Evolutionary conservation across 2,888 invertebrate genomes (phyloP).

Genomic region (Hydropsyche betteni): DNA sequence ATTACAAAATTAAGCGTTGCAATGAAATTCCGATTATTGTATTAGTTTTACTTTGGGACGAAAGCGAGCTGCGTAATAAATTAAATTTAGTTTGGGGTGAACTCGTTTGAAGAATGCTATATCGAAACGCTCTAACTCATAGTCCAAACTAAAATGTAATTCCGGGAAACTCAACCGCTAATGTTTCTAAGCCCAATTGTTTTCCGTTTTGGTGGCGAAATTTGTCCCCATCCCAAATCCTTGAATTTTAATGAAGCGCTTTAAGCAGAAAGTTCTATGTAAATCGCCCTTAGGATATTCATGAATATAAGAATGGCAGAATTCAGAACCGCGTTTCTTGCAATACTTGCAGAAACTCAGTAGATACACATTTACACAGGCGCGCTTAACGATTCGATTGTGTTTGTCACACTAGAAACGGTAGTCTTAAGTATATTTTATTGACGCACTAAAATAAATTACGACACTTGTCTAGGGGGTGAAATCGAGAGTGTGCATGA

Average conservation of each 20-base stretch:
- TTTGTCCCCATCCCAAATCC: conserved; percentile 1
- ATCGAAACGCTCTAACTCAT: too few relatives aligned
- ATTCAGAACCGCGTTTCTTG: background rate
- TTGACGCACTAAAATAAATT: conserved; percentile 40
- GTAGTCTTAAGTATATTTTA: background rate
- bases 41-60: too few relatives aligned
- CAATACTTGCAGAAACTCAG: background rate
- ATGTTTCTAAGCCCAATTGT: conserved; percentile 19
- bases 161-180: conserved; percentile 11
- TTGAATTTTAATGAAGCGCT: conserved; percentile 30
- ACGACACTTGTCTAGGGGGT: conserved; percentile 43
- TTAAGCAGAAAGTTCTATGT: conserved; percentile 12
- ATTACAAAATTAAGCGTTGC: too few relatives aligned
- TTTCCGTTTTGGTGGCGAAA: conserved; percentile 23
- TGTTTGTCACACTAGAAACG: too few relatives aligned
- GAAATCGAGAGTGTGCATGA: conserved; percentile 46
- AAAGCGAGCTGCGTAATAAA: too few relatives aligned
- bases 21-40: too few relatives aligned
- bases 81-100: too few relatives aligned
- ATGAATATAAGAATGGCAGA: conserved; percentile 22
- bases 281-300: conserved; percentile 22
- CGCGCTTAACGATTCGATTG: background rate
- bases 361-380: background rate
- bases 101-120: too few relatives aligned
- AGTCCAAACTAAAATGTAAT: background rate